Base-by-base conservation (phyloP, 1,140 invertebrate genomes). In the Euschistus heros region DNA sequence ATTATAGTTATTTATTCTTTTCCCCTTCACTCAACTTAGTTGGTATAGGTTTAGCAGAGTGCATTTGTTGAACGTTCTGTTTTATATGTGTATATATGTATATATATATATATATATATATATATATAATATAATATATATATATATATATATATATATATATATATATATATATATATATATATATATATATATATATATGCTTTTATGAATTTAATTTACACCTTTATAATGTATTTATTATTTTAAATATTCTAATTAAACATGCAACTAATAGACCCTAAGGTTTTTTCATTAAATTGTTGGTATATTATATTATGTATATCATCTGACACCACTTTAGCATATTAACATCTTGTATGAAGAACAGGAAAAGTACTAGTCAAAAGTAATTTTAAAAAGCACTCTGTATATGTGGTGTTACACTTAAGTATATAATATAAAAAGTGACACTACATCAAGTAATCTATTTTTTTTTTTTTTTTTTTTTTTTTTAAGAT, bases 401-500 rank as follows among this genome's bases (percentile, higher is more conserved):
- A 62, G 61, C 61, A 62, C 61, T 62, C 44, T 46, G 30, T 33
- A 24, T 46, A 62, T 57, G 54, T 46, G 33, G 61, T 62, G 42
- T 33, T 37, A 60, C 27, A 52, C 44, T 65, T 57, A 57, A 24
- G 24, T 57, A 57, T 57, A 52, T 46, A 44, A 44, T 22, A 33
- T 52, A 47, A 54, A 63, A 62, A 27, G 47, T 50, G 60, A 62
- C 55, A 62, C 46, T 62, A 62, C 24, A 66, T 22, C 33, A 42
- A 50, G 22, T 66, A 20, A 62, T 42, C 47, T 62, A 46, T 37
- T 22, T 61, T 47, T 24, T 33, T 55, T 46, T 10, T 67, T 61
- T 18, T 17, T 67, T 57, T 57, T 13, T 68, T 47, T 67, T 59
- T 18, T 61, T 42, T 65, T 62, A 66, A 64, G 52, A 60, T 57